phyloP scores from a whole-genome alignment of 2,888 invertebrate species.

The Oxyteleia sp. region DNA sequence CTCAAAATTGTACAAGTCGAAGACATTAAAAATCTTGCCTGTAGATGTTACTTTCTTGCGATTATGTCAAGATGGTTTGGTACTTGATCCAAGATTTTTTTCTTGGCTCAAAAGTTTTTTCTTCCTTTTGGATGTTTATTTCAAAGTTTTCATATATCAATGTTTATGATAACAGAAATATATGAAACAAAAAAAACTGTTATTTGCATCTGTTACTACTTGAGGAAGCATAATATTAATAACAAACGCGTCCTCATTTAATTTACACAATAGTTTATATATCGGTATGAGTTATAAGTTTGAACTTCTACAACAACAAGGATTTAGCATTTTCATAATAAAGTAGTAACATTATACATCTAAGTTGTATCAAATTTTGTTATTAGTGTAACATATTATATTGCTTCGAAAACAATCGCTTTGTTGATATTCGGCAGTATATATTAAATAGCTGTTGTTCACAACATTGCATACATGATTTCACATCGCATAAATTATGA shows the following conservation, averaged over 20 bases:
- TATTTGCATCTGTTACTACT: too few relatives aligned
- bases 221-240: too few relatives aligned
- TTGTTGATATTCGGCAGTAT: conserved; percentile 2
- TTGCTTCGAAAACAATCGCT: conserved; percentile 3
- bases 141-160: too few relatives aligned
- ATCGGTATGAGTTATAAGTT: neutral
- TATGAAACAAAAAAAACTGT: too few relatives aligned
- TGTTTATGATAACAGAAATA: too few relatives aligned
- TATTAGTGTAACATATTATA: conserved; percentile 6
- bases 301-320: neutral
- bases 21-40: too few relatives aligned
- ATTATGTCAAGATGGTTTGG: too few relatives aligned
- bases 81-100: too few relatives aligned
- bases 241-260: neutral
- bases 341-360: neutral
- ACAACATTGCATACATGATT: neutral
- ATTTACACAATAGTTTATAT: neutral
- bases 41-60: too few relatives aligned
- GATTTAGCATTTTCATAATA: neutral
- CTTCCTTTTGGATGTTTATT: too few relatives aligned
- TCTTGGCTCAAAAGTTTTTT: too few relatives aligned
- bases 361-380: conserved; percentile 10
- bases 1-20: too few relatives aligned
- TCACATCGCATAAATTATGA: neutral
- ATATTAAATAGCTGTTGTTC: neutral